These are phyloP conservation scores for Penelope pileata DNA, from an alignment of 2,113 vertebrate genomes.

Conservation along the genomic window DNA sequence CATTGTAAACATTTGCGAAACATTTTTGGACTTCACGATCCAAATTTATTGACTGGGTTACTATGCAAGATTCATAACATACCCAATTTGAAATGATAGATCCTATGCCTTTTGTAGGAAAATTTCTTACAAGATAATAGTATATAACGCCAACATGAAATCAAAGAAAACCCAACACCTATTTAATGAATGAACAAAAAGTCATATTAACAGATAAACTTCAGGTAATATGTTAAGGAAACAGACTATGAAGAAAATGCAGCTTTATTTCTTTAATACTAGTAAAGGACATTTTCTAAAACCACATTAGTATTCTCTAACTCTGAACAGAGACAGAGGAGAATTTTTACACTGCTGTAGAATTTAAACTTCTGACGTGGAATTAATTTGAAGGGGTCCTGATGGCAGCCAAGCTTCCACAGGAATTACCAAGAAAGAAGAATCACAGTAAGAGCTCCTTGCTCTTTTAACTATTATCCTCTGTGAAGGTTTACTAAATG, in stretches of 20 bases:
- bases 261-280: neutral
- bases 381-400: neutral
- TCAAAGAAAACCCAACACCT: neutral
- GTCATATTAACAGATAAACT: neutral
- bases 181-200: neutral
- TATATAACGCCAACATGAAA: neutral
- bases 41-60: neutral
- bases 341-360: neutral
- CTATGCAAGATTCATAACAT: neutral
- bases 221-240: neutral
- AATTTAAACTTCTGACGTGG: neutral
- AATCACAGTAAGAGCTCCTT: neutral
- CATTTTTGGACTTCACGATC: neutral
- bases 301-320: neutral
- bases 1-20: neutral
- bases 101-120: neutral
- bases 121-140: neutral
- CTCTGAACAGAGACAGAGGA: neutral
- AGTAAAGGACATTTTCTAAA: neutral
- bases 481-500: neutral
- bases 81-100: neutral
- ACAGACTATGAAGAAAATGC: neutral
- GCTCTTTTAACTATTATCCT: neutral
- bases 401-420: neutral
- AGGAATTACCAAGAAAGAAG: neutral